These are phyloP conservation scores for Sebastes schlegelii DNA, from an alignment of 2,113 vertebrate species.

Conservation along the genomic window DNA sequence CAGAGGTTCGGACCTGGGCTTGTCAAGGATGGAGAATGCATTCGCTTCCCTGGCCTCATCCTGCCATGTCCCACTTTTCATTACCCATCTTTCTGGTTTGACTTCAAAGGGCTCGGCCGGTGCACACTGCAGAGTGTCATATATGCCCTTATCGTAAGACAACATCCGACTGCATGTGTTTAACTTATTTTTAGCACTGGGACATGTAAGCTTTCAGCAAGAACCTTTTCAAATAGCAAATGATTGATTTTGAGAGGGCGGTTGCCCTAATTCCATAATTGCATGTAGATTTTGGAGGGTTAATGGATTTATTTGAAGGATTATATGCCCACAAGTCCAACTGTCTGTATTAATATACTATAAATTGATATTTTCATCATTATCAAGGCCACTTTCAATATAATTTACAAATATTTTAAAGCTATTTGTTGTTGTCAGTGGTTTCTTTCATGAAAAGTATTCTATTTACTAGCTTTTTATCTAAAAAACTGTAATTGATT, in stretches of 20 bases:
- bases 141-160: slow-evolving; percentile 40
- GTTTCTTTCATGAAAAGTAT: too few species aligned
- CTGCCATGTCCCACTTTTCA: slow-evolving; percentile 67
- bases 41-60: slow-evolving; percentile 64
- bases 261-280: background rate
- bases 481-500: background rate
- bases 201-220: background rate
- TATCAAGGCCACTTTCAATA: background rate
- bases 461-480: background rate
- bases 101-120: slow-evolving; percentile 67
- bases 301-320: background rate
- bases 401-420: background rate
- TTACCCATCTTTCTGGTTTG: slow-evolving; percentile 40
- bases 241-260: background rate
- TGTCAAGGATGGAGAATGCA: slow-evolving; percentile 65
- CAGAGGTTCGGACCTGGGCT: slow-evolving; percentile 53
- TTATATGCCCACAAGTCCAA: background rate
- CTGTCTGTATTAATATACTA: background rate
- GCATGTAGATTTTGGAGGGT: background rate
- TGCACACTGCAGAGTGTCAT: slow-evolving; percentile 34
- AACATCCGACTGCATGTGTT: slow-evolving; percentile 14
- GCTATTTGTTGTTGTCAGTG: background rate
- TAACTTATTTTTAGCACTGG: slow-evolving; percentile 31
- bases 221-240: background rate
- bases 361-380: background rate